phyloP scores from a whole-genome alignment of 2,888 invertebrate genomes.

The Pomacea canaliculata region DNA sequence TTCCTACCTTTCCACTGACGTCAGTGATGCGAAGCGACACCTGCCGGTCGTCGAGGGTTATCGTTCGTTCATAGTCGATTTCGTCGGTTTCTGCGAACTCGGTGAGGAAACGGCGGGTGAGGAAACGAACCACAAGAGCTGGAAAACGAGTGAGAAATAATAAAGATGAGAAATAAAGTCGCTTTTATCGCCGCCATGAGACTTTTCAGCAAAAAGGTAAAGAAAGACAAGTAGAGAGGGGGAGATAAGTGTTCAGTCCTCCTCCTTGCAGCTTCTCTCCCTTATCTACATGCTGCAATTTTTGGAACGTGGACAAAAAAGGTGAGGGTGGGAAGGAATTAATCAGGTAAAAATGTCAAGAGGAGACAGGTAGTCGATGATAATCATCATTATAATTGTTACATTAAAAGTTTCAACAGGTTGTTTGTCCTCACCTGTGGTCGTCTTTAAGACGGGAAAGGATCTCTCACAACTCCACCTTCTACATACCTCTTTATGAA shows the following conservation, averaged over 20 bases:
- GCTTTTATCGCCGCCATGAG: background rate
- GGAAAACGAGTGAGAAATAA: slow-evolving; percentile 26
- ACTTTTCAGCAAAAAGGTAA: too few species aligned
- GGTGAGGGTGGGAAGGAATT: too few species aligned
- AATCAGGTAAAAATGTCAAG: too few species aligned
- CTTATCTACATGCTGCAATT: too few species aligned
- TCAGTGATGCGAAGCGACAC: slow-evolving; percentile 49
- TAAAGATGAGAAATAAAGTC: background rate
- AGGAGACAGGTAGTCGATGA: too few species aligned
- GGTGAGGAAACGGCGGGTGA: slow-evolving; percentile 45
- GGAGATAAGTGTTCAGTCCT: background rate
- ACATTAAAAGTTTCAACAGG: too few species aligned
- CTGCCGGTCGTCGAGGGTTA: slow-evolving; percentile 38
- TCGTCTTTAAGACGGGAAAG: too few species aligned
- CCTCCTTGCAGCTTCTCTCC: background rate
- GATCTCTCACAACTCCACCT: too few species aligned
- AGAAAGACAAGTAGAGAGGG: background rate
- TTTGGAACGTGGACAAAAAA: too few species aligned
- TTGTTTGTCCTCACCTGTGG: too few species aligned
- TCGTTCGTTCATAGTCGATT: slow-evolving; percentile 46
- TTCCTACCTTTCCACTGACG: slow-evolving; percentile 45
- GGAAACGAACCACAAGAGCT: slow-evolving; percentile 48
- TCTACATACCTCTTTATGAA: too few species aligned
- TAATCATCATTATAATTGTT: too few species aligned
- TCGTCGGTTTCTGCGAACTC: slow-evolving; percentile 50